phyloP scores from a whole-genome alignment of 2,797 vertebrate species.

The Psittacula derbiana region DNA sequence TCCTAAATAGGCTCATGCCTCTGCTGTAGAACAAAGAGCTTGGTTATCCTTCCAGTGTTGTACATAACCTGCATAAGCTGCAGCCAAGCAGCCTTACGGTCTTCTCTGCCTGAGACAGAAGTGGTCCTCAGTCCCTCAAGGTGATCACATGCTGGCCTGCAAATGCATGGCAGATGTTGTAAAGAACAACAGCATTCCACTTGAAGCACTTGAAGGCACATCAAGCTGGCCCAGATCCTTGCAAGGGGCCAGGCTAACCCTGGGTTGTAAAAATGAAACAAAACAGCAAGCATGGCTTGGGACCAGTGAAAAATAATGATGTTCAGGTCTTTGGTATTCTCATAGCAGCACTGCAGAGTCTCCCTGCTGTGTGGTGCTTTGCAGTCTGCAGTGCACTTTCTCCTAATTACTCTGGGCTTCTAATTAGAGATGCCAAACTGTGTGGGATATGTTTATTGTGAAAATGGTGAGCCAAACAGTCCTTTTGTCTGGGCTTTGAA shows the following conservation, averaged over 20 bases:
- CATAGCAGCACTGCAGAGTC: neutral
- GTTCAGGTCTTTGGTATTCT: slow-evolving; percentile 29
- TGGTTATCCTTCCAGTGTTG: neutral
- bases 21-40: neutral
- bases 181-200: fast-evolving
- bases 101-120: neutral
- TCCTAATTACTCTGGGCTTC: slow-evolving; percentile 38
- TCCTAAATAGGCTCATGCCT: neutral
- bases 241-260: neutral
- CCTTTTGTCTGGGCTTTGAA: slow-evolving; percentile 45
- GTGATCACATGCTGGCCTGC: neutral
- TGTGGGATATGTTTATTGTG: slow-evolving; percentile 53
- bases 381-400: neutral
- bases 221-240: neutral
- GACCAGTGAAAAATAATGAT: slow-evolving; percentile 11
- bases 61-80: neutral
- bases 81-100: neutral
- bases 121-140: neutral
- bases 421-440: slow-evolving; percentile 45
- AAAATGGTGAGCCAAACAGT: slow-evolving; percentile 7
- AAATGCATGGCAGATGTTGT: fast-evolving
- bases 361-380: neutral
- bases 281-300: neutral
- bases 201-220: neutral
- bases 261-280: neutral